A percentile compares a stretch with the other conserved stretches of the same genome.
Evolutionary conservation across 2,113 vertebrate species (phyloP).

Genomic region (Pelodiscus sinensis): DNA sequence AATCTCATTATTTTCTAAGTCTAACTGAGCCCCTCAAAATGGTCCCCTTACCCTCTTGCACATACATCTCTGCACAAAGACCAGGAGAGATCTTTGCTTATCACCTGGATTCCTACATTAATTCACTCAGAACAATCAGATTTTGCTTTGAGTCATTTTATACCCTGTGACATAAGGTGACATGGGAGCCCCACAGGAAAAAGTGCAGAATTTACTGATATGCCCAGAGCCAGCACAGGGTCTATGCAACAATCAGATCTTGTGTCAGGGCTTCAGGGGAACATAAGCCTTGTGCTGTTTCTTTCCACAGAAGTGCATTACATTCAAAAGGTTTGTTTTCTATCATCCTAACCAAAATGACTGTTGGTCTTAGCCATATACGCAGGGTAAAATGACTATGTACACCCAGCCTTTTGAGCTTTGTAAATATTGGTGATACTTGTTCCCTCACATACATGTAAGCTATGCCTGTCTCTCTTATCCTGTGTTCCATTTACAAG

Average conservation of each 20-base stretch:
- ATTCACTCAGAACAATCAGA: background rate
- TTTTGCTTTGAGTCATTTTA: background rate
- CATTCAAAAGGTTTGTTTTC: background rate
- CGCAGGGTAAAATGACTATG: background rate
- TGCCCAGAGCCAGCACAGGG: background rate
- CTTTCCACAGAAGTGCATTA: background rate
- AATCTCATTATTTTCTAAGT: background rate
- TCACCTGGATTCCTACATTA: background rate
- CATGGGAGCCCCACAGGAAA: background rate
- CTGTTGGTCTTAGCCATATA: background rate
- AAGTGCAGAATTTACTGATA: background rate
- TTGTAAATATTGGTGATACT: background rate
- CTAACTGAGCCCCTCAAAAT: background rate
- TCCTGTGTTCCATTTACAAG: background rate
- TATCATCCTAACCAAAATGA: background rate
- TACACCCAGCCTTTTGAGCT: background rate
- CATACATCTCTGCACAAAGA: background rate
- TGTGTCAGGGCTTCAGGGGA: background rate
- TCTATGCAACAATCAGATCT: background rate
- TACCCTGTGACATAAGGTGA: background rate
- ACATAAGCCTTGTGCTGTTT: background rate
- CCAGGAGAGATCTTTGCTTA: background rate
- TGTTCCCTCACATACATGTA: background rate
- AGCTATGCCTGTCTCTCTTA: background rate
- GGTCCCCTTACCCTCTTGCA: background rate